Percentiles rank a stretch among this genome's conserved stretches.
These are phyloP conservation scores for Dendroctonus ponderosae DNA, from an alignment of 1,140 invertebrate genomes.

Conservation along the genomic window DNA sequence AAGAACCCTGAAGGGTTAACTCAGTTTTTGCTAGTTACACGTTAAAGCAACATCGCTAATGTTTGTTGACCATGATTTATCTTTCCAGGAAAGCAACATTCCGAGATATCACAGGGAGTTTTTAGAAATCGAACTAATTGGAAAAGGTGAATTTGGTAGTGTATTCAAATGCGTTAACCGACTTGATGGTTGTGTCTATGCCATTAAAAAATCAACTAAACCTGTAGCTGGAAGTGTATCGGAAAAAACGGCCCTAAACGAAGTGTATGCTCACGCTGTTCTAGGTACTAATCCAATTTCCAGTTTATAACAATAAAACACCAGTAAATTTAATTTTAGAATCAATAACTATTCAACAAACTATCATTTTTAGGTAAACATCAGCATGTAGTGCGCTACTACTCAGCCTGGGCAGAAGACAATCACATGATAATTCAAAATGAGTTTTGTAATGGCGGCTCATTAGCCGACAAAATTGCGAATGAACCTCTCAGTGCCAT, in stretches of 20 bases:
- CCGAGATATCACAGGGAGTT: slow-evolving; percentile 86
- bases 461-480: slow-evolving; percentile 64
- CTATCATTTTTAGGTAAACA: slow-evolving; percentile 60
- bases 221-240: slow-evolving; percentile 75
- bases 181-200: slow-evolving; percentile 88
- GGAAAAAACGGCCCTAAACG: slow-evolving; percentile 81
- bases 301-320: too few species aligned
- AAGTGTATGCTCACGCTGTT: slow-evolving; percentile 91
- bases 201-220: slow-evolving; percentile 82
- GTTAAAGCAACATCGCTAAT: too few species aligned
- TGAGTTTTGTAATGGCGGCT: slow-evolving; percentile 91
- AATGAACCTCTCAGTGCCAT: slow-evolving; percentile 49
- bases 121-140: slow-evolving; percentile 73
- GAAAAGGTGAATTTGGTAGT: slow-evolving; percentile 82
- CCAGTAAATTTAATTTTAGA: too few species aligned
- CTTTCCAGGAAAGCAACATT: slow-evolving; percentile 74
- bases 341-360: too few species aligned
- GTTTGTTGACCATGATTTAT: too few species aligned
- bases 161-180: slow-evolving; percentile 88
- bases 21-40: too few species aligned
- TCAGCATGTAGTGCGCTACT: slow-evolving; percentile 87
- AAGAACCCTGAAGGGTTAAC: too few species aligned
- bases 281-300: slow-evolving; percentile 54
- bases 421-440: slow-evolving; percentile 93
- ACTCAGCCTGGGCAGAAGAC: slow-evolving; percentile 91